Percentiles rank a stretch among this genome's conserved stretches.
Evolutionary conservation across 2,113 vertebrate species (phyloP).

Genomic region (Cololabis saira): DNA sequence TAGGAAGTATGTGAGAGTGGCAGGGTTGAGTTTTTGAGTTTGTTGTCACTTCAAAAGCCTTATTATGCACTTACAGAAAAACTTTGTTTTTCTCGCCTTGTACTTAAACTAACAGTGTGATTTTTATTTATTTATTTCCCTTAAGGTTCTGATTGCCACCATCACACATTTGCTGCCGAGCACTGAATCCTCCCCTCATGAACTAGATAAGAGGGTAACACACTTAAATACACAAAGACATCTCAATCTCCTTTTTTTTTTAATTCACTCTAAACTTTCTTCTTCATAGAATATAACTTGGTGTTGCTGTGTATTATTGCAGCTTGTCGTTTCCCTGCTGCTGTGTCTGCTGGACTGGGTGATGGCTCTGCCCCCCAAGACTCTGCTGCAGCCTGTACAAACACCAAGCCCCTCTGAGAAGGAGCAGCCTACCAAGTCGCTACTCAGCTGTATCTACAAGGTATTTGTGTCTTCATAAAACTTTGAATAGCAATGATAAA

Average conservation of each 20-base stretch:
- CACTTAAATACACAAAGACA: background rate
- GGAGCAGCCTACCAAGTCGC: conserved; percentile 89
- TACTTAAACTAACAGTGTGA: background rate
- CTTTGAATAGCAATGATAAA: background rate
- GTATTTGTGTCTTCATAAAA: conserved; percentile 62
- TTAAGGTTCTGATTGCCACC: conserved; percentile 94
- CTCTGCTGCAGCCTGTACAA: conserved; percentile 90
- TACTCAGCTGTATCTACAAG: conserved; percentile 97
- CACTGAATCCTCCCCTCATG: conserved; percentile 95
- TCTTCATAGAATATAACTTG: background rate
- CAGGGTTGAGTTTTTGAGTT: no score
- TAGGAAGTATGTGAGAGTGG: no score
- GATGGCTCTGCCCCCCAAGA: conserved; percentile 94
- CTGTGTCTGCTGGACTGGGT: conserved; percentile 98
- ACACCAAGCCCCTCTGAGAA: conserved; percentile 84
- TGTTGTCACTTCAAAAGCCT: no score
- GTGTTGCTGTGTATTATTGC: conserved; percentile 10
- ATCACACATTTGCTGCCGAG: conserved; percentile 93
- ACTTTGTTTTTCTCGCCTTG: no score
- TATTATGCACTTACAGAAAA: no score
- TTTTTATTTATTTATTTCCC: conserved; percentile 2
- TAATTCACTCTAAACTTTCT: fast-evolving
- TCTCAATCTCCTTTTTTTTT: background rate
- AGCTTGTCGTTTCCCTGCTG: conserved; percentile 97
- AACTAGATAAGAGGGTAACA: conserved; percentile 95